Conservation (phyloP, 1,140 invertebrate species). For the Wiebesia pumilae region DNA sequence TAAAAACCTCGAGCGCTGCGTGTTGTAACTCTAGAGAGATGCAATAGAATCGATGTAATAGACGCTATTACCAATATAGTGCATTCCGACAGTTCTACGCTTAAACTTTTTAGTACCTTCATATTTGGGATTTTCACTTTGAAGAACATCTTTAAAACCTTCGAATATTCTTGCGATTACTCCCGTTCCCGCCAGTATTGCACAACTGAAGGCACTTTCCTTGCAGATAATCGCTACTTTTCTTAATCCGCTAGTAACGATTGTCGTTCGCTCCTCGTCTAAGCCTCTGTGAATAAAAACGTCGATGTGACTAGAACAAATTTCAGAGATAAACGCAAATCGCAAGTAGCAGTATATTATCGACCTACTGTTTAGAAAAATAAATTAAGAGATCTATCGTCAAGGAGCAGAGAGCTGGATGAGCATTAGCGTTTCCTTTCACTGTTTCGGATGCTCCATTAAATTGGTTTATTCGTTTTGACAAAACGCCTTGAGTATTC, state of each 20-base stretch:
- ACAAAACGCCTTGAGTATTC: slow-evolving; percentile 54
- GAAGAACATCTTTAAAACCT: slow-evolving; percentile 68
- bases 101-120: slow-evolving; percentile 59
- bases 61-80: not conserved
- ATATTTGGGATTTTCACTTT: slow-evolving; percentile 61
- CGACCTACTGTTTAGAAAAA: slow-evolving; percentile 76
- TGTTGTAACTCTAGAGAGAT: slow-evolving; percentile 77
- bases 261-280: slow-evolving; percentile 63
- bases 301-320: not conserved
- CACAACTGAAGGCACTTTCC: slow-evolving; percentile 72
- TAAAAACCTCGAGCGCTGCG: slow-evolving; percentile 78
- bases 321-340: not conserved
- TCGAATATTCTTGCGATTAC: slow-evolving; percentile 69
- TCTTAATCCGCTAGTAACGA: slow-evolving; percentile 66
- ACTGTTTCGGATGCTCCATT: slow-evolving; percentile 60
- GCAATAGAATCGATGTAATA: not conserved
- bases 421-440: slow-evolving; percentile 69
- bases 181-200: slow-evolving; percentile 69
- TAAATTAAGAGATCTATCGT: slow-evolving; percentile 79
- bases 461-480: slow-evolving; percentile 60
- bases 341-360: not conserved
- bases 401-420: slow-evolving; percentile 78
- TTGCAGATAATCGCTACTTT: slow-evolving; percentile 70
- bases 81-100: not conserved
- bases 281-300: slow-evolving; percentile 60